phyloP scores from a whole-genome alignment of 2,113 vertebrate species.

The Eulemur rufifrons region DNA sequence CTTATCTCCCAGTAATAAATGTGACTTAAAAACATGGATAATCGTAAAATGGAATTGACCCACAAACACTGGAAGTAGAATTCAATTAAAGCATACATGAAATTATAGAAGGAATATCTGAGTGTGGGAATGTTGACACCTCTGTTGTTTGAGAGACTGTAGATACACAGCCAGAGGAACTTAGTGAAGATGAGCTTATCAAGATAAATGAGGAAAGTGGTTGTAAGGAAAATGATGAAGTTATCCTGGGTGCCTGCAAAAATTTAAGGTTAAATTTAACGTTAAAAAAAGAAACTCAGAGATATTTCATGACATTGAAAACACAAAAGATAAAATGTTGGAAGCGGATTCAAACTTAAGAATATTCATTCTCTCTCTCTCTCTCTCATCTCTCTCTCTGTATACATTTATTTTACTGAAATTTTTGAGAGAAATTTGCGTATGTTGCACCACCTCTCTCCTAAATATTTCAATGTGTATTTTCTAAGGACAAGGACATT shows the following conservation, averaged over 20 bases:
- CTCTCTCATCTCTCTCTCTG: neutral
- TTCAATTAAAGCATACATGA: neutral
- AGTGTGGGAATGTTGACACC: neutral
- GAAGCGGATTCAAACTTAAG: neutral
- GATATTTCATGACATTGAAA: neutral
- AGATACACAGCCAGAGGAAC: neutral
- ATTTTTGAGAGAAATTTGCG: neutral
- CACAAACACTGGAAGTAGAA: neutral
- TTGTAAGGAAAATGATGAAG: neutral
- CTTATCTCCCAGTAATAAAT: neutral
- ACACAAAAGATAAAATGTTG: neutral
- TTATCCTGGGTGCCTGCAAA: neutral
- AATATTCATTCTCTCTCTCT: neutral
- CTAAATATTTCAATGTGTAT: neutral
- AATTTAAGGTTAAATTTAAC: neutral
- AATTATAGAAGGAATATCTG: neutral
- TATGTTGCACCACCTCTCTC: neutral
- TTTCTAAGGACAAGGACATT: neutral
- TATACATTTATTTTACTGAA: neutral
- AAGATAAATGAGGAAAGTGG: neutral
- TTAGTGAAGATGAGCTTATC: neutral
- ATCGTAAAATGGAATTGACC: neutral
- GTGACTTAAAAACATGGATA: neutral
- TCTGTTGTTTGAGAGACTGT: neutral
- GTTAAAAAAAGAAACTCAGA: neutral